Evolutionary conservation across 2,113 vertebrate species (phyloP).

Genomic region (Leucosticte australis): DNA sequence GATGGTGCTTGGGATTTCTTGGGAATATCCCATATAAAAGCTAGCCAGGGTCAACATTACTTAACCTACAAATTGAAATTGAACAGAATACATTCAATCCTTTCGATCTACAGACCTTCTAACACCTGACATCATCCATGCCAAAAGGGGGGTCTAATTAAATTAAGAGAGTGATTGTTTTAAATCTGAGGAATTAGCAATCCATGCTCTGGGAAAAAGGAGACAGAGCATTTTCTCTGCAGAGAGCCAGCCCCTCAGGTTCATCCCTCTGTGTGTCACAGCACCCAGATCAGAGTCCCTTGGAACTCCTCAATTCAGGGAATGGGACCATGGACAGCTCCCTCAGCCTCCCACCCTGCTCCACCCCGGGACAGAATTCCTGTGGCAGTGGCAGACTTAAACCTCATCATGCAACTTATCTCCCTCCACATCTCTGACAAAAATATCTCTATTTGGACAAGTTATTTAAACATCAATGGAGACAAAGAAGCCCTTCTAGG

Average conservation of each 20-base stretch:
- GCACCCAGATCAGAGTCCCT: not conserved
- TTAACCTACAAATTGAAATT: slow-evolving; percentile 17
- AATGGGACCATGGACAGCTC: not conserved
- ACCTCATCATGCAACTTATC: not conserved
- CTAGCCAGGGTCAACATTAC: not conserved
- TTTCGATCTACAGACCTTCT: not conserved
- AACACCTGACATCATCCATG: slow-evolving; percentile 4
- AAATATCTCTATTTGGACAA: not conserved
- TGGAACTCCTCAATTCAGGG: not conserved
- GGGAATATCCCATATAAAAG: not conserved
- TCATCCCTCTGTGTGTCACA: not conserved
- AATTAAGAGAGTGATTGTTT: slow-evolving; percentile 20
- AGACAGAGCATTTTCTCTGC: not conserved
- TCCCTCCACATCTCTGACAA: not conserved
- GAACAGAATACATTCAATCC: not conserved
- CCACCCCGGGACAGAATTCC: not conserved
- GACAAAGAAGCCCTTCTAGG: not conserved
- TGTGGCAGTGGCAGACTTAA: not conserved
- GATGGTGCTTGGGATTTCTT: not conserved
- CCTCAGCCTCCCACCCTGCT: fast-evolving
- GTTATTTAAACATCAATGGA: not conserved
- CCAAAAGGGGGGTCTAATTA: not conserved
- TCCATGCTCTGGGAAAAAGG: not conserved
- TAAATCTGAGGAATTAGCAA: not conserved
- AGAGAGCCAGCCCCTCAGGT: not conserved